Percentiles rank a stretch among this genome's conserved stretches.
Evolutionary conservation across 2,888 invertebrate species (phyloP).

Genomic region (Opisthograptis luteolata): DNA sequence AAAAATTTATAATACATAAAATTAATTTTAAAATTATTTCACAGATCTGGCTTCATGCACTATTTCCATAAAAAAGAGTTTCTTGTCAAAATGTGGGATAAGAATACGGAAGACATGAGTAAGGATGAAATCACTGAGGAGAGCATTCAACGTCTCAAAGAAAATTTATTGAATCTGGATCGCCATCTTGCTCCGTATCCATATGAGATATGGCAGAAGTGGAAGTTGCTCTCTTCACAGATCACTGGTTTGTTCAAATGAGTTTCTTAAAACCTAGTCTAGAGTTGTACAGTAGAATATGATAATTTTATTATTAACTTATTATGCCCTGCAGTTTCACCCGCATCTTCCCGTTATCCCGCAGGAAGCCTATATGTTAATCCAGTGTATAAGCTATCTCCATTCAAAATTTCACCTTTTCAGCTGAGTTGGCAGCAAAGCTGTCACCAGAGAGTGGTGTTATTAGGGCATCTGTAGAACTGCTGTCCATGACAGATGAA

Average conservation of each 20-base stretch:
- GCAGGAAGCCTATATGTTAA: no score
- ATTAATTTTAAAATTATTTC: not conserved
- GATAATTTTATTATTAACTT: no score
- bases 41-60: constrained; percentile 92
- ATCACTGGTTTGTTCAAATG: constrained; percentile 81
- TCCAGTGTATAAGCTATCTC: not conserved
- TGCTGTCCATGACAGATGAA: constrained; percentile 88
- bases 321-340: no score
- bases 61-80: constrained; percentile 93
- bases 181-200: constrained; percentile 95
- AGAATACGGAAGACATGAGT: constrained; percentile 89
- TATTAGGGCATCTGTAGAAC: constrained; percentile 92
- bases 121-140: constrained; percentile 86
- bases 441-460: constrained; percentile 90
- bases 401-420: no score
- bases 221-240: constrained; percentile 90
- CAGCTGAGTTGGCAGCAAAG: constrained; percentile 83
- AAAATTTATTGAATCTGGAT: constrained; percentile 89
- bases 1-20: no score
- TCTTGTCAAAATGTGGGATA: constrained; percentile 95
- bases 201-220: constrained; percentile 93
- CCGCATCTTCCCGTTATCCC: no score
- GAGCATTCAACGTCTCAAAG: constrained; percentile 86
- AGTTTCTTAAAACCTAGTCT: no score
- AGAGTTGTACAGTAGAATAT: no score